A percentile compares a stretch with the other conserved stretches of the same genome.
Conservation (phyloP, 2,888 invertebrate species). For the Chrysopilus asiliformis region DNA sequence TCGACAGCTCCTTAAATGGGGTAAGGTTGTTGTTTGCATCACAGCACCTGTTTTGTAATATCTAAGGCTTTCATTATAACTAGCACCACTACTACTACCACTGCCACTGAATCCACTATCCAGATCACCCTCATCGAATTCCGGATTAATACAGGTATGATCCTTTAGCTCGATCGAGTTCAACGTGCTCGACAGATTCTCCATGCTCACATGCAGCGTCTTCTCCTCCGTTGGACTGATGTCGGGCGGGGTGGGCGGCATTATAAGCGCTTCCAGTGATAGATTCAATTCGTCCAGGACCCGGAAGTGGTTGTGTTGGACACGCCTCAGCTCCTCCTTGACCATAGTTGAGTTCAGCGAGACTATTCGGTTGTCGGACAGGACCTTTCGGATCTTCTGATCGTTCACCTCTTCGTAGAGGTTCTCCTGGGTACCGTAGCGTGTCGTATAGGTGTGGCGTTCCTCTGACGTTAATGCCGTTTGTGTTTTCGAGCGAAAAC, state of each 20-base stretch:
- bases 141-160: conserved; percentile 34
- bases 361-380: conserved; percentile 45
- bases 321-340: conserved; percentile 70
- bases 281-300: conserved; percentile 77
- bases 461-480: conserved; percentile 26
- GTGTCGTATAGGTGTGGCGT: conserved; percentile 56
- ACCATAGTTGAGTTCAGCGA: conserved; percentile 56
- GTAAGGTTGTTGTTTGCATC: conserved; percentile 25
- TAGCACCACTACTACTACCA: conserved; percentile 66
- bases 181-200: conserved; percentile 32
- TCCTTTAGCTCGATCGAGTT: conserved; percentile 36
- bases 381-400: conserved; percentile 33
- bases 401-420: conserved; percentile 36
- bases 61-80: conserved; percentile 61
- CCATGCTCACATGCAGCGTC: conserved; percentile 31
- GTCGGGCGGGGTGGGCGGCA: conserved; percentile 52
- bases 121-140: conserved; percentile 44
- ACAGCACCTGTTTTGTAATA: conserved; percentile 34
- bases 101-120: conserved; percentile 59
- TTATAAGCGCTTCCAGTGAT: conserved; percentile 77
- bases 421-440: conserved; percentile 68
- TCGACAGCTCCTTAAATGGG: conserved; percentile 32
- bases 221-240: conserved; percentile 41
- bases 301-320: conserved; percentile 69
- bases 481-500: conserved; percentile 30